A percentile compares a stretch with the other conserved stretches of the same genome.
These are phyloP conservation scores for Sarcophaga variegata DNA, from an alignment of 2,888 invertebrate species.

Conservation along the genomic window DNA sequence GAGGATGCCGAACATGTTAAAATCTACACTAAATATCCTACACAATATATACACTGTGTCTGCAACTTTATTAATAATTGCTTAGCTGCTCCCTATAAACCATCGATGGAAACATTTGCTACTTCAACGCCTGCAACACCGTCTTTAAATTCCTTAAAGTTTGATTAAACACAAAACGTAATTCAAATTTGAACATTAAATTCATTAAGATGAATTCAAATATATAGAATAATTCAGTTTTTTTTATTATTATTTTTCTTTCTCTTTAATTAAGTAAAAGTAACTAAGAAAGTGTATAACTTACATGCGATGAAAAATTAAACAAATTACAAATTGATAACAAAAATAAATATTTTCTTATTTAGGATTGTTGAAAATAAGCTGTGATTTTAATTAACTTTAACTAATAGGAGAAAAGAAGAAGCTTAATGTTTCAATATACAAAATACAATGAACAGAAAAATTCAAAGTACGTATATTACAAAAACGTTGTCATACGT, in stretches of 20 bases:
- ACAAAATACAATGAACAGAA: too few species aligned
- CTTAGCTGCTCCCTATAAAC: slow-evolving; percentile 77
- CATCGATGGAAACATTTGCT: slow-evolving; percentile 50
- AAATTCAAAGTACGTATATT: too few species aligned
- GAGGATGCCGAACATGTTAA: slow-evolving; percentile 89
- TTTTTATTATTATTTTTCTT: slow-evolving; percentile 16
- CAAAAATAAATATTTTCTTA: slow-evolving; percentile 44
- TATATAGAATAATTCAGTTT: slow-evolving; percentile 20
- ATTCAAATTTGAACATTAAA: slow-evolving; percentile 18
- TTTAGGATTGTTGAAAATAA: slow-evolving; percentile 22
- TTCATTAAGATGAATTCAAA: neutral
- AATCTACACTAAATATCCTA: slow-evolving; percentile 86
- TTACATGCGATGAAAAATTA: slow-evolving; percentile 19
- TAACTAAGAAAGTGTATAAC: slow-evolving; percentile 31
- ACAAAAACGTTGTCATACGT: too few species aligned
- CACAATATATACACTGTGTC: slow-evolving; percentile 85
- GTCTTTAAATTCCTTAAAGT: slow-evolving; percentile 64
- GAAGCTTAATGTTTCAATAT: too few species aligned
- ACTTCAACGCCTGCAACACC: slow-evolving; percentile 56
- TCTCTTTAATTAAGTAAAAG: slow-evolving; percentile 20
- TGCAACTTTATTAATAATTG: slow-evolving; percentile 85
- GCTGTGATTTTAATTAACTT: too few species aligned
- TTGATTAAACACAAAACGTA: slow-evolving; percentile 57
- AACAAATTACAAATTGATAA: slow-evolving; percentile 5
- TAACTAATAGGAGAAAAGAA: too few species aligned